These are phyloP conservation scores for Neodontobutis hainanensis DNA, from an alignment of 2,113 vertebrate genomes.

Conservation along the genomic window DNA sequence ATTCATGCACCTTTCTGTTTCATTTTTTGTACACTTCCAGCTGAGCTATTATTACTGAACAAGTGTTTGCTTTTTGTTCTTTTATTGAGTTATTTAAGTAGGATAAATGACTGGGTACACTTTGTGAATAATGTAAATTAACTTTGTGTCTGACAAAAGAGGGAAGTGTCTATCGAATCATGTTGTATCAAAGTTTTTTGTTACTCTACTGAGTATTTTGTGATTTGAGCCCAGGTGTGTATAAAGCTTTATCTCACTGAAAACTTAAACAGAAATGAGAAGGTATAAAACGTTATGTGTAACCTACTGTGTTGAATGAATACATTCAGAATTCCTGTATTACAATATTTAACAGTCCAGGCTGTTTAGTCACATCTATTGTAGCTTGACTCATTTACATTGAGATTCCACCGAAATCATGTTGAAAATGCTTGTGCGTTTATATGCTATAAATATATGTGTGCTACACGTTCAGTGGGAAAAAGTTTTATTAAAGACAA, in stretches of 20 bases:
- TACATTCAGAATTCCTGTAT: slow-evolving; percentile 25
- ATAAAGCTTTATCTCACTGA: slow-evolving; percentile 53
- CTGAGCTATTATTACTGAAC: slow-evolving; percentile 53
- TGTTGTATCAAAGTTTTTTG: slow-evolving; percentile 53
- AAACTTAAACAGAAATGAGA: slow-evolving; percentile 31
- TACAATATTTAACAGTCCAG: slow-evolving; percentile 28
- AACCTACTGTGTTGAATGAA: slow-evolving; percentile 42
- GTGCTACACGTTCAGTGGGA: slow-evolving; percentile 56
- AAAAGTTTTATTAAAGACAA: slow-evolving; percentile 72
- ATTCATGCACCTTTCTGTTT: slow-evolving; percentile 82
- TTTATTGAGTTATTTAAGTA: slow-evolving; percentile 93
- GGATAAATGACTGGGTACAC: slow-evolving; percentile 83
- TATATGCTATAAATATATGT: slow-evolving; percentile 68
- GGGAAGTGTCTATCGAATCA: slow-evolving; percentile 55
- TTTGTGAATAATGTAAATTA: slow-evolving; percentile 99
- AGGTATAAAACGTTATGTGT: neutral
- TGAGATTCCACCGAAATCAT: slow-evolving; percentile 36
- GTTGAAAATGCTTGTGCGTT: slow-evolving; percentile 56
- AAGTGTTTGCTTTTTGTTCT: slow-evolving; percentile 69
- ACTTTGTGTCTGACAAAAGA: slow-evolving; percentile 59
- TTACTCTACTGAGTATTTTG: slow-evolving; percentile 34
- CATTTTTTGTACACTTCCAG: slow-evolving; percentile 66
- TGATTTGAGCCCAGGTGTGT: slow-evolving; percentile 50
- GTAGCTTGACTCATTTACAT: slow-evolving; percentile 48
- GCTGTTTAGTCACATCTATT: slow-evolving; percentile 32